Percentiles rank a stretch among this genome's conserved stretches.
Conservation (phyloP, 2,888 invertebrate genomes). For the Cheilosia vulpina region DNA sequence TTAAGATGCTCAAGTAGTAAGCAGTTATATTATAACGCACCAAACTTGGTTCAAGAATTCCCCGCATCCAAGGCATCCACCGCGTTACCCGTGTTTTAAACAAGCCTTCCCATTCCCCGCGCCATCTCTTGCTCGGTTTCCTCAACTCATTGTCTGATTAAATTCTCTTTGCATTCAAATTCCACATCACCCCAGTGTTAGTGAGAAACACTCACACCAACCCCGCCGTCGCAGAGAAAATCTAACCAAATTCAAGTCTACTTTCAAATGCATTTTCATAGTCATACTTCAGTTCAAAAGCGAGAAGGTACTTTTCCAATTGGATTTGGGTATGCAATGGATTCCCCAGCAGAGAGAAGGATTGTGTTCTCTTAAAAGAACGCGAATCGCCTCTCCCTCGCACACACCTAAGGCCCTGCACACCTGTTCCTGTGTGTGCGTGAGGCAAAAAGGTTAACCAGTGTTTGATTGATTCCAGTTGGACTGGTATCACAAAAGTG, state of each 20-base stretch:
- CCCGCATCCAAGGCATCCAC: conserved; percentile 55
- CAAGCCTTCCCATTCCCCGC: conserved; percentile 18
- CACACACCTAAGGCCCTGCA: conserved; percentile 1
- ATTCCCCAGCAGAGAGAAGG: conserved; percentile 8
- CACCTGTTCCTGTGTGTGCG: conserved; percentile 9
- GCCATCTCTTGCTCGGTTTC: conserved; percentile 61
- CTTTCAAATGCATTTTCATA: not conserved
- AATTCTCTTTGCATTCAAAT: conserved; percentile 36
- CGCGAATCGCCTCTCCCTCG: not conserved
- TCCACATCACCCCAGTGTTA: conserved; percentile 23
- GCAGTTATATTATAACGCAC: no score
- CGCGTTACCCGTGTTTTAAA: conserved; percentile 49
- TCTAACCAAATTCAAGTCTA: conserved; percentile 10
- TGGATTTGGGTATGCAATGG: conserved; percentile 1
- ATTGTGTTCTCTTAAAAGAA: conserved; percentile 57
- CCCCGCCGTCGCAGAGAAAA: conserved; percentile 30
- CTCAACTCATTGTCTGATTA: conserved; percentile 4
- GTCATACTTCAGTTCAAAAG: not conserved
- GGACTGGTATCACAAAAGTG: conserved; percentile 30
- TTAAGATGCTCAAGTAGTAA: no score
- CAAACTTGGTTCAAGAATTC: conserved; percentile 6
- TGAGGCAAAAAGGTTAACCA: conserved; percentile 13
- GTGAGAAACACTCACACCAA: conserved; percentile 56
- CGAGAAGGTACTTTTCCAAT: conserved; percentile 21
- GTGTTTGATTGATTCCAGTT: conserved; percentile 17